A percentile compares a stretch with the other conserved stretches of the same genome.
phyloP scores from a whole-genome alignment of 2,888 invertebrate species.

The Hirtodrosophila duncani region DNA sequence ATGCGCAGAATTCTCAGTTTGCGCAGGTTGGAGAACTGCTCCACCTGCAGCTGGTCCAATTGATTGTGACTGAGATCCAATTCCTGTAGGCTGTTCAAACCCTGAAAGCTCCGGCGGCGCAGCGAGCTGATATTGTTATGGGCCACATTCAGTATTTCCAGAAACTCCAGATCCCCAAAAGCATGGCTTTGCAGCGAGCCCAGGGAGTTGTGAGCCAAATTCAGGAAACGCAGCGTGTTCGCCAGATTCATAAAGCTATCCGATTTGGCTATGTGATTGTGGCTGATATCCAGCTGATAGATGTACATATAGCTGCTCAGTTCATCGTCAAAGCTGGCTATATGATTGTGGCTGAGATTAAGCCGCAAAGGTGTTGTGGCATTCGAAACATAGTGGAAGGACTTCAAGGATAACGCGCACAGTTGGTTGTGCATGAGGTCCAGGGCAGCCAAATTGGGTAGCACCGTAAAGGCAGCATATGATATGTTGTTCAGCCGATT shows the following conservation, averaged over 20 bases:
- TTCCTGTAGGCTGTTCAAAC: constrained; percentile 86
- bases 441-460: constrained; percentile 87
- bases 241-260: constrained; percentile 84
- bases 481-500: constrained; percentile 88
- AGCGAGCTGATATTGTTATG: constrained; percentile 86
- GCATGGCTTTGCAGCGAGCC: constrained; percentile 85
- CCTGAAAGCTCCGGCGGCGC: constrained; percentile 87
- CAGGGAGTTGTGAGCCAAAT: constrained; percentile 87
- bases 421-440: constrained; percentile 90
- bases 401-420: constrained; percentile 83
- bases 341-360: constrained; percentile 86
- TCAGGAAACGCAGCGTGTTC: constrained; percentile 83
- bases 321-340: constrained; percentile 74
- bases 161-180: constrained; percentile 84
- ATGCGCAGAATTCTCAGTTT: constrained; percentile 86
- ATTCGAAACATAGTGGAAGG: constrained; percentile 84
- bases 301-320: constrained; percentile 80
- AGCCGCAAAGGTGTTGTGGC: constrained; percentile 84
- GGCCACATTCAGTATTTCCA: constrained; percentile 87
- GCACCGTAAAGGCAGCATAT: constrained; percentile 85
- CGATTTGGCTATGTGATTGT: constrained; percentile 83
- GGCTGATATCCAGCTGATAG: constrained; percentile 85
- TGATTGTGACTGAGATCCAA: constrained; percentile 88
- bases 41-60: constrained; percentile 87
- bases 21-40: constrained; percentile 88